A percentile compares a stretch with the other conserved stretches of the same genome.
phyloP scores from a whole-genome alignment of 2,797 vertebrate species.

The Hybognathus amarus region DNA sequence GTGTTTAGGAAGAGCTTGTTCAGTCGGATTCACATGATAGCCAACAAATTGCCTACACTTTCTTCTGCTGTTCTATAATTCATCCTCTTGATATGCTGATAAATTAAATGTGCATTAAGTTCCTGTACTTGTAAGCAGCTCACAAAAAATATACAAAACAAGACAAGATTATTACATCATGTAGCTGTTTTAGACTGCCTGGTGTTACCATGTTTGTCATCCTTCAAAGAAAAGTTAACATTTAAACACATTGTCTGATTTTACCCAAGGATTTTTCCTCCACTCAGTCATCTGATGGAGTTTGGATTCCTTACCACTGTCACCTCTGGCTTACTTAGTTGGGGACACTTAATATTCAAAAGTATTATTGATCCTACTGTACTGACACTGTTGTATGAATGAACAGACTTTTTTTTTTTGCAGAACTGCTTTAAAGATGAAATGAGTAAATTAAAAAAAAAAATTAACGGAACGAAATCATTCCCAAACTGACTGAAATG shows the following conservation, averaged over 20 bases:
- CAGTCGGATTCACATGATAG: conserved; percentile 5
- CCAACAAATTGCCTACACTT: not conserved
- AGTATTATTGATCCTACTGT: not conserved
- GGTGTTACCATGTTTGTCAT: not conserved
- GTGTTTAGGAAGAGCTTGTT: not conserved
- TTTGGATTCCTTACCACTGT: too few species aligned
- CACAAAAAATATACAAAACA: not conserved
- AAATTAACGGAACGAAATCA: not conserved
- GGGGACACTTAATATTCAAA: too few species aligned
- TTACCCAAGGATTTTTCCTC: too few species aligned
- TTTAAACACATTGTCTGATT: not conserved
- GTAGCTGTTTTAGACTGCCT: not conserved
- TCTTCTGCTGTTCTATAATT: not conserved
- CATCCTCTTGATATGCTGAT: not conserved
- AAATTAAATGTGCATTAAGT: not conserved
- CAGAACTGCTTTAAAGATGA: not conserved
- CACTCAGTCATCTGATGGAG: not conserved
- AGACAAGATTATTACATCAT: not conserved
- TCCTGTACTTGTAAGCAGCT: not conserved
- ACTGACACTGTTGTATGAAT: not conserved
- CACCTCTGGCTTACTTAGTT: too few species aligned
- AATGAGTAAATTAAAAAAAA: not conserved
- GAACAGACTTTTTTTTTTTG: not conserved
- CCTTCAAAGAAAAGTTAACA: not conserved
- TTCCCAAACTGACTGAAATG: not conserved